phyloP scores from a whole-genome alignment of 2,888 invertebrate genomes.

The Allolobophora icterica region DNA sequence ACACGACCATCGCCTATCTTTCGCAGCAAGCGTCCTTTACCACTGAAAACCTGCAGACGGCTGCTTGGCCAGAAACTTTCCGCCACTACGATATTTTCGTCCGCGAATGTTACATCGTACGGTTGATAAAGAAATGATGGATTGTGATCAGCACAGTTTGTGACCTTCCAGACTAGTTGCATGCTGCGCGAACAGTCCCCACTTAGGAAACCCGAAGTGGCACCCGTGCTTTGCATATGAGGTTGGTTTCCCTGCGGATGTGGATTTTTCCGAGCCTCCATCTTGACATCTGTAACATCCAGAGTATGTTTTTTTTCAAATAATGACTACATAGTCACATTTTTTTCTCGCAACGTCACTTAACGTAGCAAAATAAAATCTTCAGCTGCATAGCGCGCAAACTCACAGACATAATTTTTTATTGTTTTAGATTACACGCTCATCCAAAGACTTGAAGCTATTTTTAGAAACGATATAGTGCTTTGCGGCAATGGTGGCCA shows the following conservation, averaged over 20 bases:
- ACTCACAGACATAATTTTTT: neutral
- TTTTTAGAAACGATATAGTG: too few relatives aligned
- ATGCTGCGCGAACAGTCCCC: neutral
- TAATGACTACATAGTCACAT: neutral
- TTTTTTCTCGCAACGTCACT: neutral
- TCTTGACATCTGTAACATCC: neutral
- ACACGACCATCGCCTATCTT: constrained; percentile 41
- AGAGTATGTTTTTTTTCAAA: neutral
- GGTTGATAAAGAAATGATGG: constrained; percentile 38
- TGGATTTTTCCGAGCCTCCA: neutral
- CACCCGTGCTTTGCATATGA: neutral
- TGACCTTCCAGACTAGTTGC: constrained; percentile 27
- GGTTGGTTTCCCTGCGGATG: neutral
- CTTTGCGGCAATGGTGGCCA: too few relatives aligned
- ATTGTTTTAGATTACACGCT: neutral
- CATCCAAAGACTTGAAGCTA: too few relatives aligned
- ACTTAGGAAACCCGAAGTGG: neutral
- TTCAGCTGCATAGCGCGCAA: neutral
- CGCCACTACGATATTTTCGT: constrained; percentile 38
- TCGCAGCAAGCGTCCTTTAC: constrained; percentile 22
- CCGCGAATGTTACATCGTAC: constrained; percentile 41
- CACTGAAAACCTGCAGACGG: constrained; percentile 42
- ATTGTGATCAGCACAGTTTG: constrained; percentile 27
- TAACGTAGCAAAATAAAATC: neutral
- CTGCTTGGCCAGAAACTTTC: constrained; percentile 46